Evolutionary conservation across 2,113 vertebrate species (phyloP).

Genomic region (Anser brachyrhynchus): DNA sequence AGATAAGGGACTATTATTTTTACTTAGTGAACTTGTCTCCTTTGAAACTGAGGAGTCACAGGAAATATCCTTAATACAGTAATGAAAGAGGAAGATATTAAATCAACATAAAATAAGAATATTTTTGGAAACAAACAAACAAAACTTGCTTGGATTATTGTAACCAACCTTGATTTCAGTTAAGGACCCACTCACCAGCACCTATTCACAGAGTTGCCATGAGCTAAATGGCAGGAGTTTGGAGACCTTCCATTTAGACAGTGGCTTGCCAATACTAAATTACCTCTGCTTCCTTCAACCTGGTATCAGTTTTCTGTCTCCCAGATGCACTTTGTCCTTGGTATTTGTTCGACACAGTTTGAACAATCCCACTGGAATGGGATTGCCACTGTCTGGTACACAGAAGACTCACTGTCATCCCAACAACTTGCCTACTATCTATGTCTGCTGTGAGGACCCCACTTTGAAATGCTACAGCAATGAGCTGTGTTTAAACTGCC

Average conservation of each 20-base stretch:
- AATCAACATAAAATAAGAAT: background rate
- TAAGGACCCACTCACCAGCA: background rate
- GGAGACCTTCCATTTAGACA: background rate
- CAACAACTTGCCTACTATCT: background rate
- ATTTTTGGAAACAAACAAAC: background rate
- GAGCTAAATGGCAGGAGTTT: background rate
- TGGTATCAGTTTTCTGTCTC: background rate
- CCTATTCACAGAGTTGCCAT: background rate
- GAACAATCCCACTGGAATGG: fast-evolving
- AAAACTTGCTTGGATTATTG: background rate
- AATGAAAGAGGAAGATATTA: background rate
- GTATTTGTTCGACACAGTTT: background rate
- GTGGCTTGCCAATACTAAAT: background rate
- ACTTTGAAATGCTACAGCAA: background rate
- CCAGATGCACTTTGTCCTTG: background rate
- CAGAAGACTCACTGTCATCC: background rate
- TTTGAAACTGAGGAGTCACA: background rate
- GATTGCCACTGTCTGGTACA: background rate
- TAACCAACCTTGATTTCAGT: background rate
- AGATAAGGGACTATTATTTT: background rate
- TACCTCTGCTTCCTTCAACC: background rate
- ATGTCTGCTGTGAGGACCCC: background rate
- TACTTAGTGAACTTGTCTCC: background rate
- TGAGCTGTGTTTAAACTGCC: background rate
- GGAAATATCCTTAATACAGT: background rate